Percentiles rank a stretch among this genome's conserved stretches.
Conservation (phyloP, 2,888 invertebrate genomes). For the Drosophila longiperda region DNA sequence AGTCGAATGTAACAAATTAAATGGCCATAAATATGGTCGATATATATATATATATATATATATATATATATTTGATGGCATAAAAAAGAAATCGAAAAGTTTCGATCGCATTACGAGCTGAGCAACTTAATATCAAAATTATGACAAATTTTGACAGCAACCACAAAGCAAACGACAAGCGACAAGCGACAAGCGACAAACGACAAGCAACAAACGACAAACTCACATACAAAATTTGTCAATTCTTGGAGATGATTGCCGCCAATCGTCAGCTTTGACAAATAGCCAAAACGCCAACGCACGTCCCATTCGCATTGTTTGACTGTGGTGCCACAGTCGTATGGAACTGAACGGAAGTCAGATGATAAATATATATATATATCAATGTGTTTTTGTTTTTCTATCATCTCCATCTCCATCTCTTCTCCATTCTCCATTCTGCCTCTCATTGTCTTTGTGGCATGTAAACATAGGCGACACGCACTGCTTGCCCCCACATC, state of each 20-base stretch:
- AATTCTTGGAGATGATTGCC: slow-evolving; percentile 62
- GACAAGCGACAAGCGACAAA: background rate
- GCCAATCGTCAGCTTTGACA: slow-evolving; percentile 70
- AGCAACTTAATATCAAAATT: slow-evolving; percentile 48
- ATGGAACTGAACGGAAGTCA: slow-evolving; percentile 13
- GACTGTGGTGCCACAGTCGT: slow-evolving; percentile 16
- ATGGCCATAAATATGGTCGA: slow-evolving; percentile 23
- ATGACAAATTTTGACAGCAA: slow-evolving; percentile 68
- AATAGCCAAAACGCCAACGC: slow-evolving; percentile 64
- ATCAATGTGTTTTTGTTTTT: slow-evolving; percentile 48
- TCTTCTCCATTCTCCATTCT: background rate
- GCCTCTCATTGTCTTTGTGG: background rate
- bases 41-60: slow-evolving; percentile 5
- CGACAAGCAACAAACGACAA: background rate
- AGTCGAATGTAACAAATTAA: slow-evolving; percentile 30
- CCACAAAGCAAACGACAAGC: slow-evolving; percentile 14
- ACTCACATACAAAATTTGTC: slow-evolving; percentile 61
- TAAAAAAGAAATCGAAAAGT: slow-evolving; percentile 17
- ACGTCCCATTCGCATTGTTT: slow-evolving; percentile 65
- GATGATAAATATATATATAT: slow-evolving; percentile 77
- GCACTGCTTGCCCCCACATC: slow-evolving; percentile 10
- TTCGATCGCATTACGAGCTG: slow-evolving; percentile 6
- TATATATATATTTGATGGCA: background rate
- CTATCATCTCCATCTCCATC: background rate
- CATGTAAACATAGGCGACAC: slow-evolving; percentile 40